Conservation (phyloP, 2,113 vertebrate species). For the Clinocottus analis region DNA sequence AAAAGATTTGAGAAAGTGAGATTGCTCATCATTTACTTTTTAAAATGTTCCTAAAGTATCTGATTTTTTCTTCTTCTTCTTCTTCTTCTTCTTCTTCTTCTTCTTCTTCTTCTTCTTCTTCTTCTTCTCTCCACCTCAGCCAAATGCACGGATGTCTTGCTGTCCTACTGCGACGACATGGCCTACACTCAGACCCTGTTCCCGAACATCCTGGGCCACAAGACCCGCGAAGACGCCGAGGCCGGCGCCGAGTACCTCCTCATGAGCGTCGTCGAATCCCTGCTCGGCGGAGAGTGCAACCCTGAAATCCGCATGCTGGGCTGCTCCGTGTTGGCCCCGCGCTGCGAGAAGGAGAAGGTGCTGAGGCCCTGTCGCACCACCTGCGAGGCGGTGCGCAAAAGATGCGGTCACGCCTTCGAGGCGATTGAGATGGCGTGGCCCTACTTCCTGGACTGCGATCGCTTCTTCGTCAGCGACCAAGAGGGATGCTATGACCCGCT, state of each 20-base stretch:
- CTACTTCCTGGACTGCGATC: slow-evolving; percentile 93
- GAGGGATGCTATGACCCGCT: slow-evolving; percentile 93
- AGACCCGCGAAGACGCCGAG: slow-evolving; percentile 84
- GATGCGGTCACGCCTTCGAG: slow-evolving; percentile 88
- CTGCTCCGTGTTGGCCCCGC: slow-evolving; percentile 90
- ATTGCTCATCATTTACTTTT: not conserved
- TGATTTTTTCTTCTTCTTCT: not conserved
- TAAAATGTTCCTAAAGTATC: not conserved
- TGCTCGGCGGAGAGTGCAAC: slow-evolving; percentile 91
- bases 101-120: not conserved
- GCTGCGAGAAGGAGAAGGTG: slow-evolving; percentile 81
- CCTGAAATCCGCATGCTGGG: slow-evolving; percentile 91
- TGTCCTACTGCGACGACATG: slow-evolving; percentile 89
- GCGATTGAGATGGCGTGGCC: slow-evolving; percentile 96
- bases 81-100: not conserved
- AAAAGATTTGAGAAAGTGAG: not conserved
- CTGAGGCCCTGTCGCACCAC: slow-evolving; percentile 86
- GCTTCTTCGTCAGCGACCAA: slow-evolving; percentile 86
- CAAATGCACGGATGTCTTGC: slow-evolving; percentile 84
- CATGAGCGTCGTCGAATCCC: slow-evolving; percentile 87
- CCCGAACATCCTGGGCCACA: slow-evolving; percentile 89
- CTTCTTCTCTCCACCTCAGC: slow-evolving; percentile 72
- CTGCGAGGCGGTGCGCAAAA: slow-evolving; percentile 84
- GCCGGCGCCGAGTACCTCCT: slow-evolving; percentile 90
- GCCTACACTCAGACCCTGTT: slow-evolving; percentile 86